phyloP scores from a whole-genome alignment of 1,140 invertebrate genomes.

The Drosophila neocordata region DNA sequence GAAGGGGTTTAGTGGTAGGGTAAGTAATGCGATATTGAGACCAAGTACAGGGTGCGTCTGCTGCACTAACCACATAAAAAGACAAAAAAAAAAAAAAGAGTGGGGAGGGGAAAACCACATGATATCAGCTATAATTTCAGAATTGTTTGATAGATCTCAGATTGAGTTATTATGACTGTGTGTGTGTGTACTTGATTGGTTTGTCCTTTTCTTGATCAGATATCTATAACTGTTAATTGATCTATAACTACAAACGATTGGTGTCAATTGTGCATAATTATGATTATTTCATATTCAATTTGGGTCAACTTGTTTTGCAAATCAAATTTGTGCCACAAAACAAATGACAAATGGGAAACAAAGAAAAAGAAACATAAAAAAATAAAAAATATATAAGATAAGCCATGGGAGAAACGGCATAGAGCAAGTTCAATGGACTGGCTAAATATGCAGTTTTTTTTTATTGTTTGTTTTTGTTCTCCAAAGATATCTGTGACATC shows the following conservation, averaged over 20 bases:
- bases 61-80: constrained; percentile 33
- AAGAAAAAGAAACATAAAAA: neutral
- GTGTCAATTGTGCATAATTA: constrained; percentile 29
- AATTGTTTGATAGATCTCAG: constrained; percentile 14
- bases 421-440: constrained; percentile 7
- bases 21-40: constrained; percentile 62
- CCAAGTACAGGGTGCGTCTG: constrained; percentile 57
- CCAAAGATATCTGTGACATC: neutral
- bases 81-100: constrained; percentile 27
- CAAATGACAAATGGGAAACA: neutral
- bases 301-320: constrained; percentile 59
- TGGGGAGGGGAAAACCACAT: constrained; percentile 43
- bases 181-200: constrained; percentile 26
- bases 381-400: constrained; percentile 10
- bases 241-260: constrained; percentile 17
- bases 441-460: neutral
- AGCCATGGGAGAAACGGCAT: constrained; percentile 5
- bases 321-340: constrained; percentile 42
- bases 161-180: constrained; percentile 12
- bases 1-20: too few relatives aligned
- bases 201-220: constrained; percentile 18
- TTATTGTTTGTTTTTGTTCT: too few relatives aligned
- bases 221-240: constrained; percentile 52
- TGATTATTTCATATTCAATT: constrained; percentile 23
- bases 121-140: constrained; percentile 44